Base-by-base conservation (phyloP, 1,140 invertebrate species). In the Calliopsis andreniformis region DNA sequence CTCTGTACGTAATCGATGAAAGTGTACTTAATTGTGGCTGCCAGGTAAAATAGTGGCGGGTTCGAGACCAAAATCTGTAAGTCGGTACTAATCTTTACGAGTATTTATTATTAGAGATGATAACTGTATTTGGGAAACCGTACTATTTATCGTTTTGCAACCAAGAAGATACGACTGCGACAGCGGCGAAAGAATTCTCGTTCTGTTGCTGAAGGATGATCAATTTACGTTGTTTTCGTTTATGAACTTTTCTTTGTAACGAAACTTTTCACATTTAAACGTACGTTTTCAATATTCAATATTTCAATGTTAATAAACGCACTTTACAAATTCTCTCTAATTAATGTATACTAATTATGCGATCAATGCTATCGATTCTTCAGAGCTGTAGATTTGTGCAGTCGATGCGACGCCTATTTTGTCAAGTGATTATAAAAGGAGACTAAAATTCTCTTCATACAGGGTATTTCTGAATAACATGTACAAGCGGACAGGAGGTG, bases 1-100 rank as follows among this genome's bases (percentile, higher is more conserved):
- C 30, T 78, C 23, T 67, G 39, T 58, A 61, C 28, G 25, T 69
- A 70, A 80, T 51, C 53, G 39, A 79, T 71, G 76, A 64, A 82
- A 84, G 71, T 84, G 79, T 81, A 84, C 75, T 78, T 84, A 82
- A 59, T 28, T 12, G 55, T 62, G 18, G 58, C 20, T 47, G 55
- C 20, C 23, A 8, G 4, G 14, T 61, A 23, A 39, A 43, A 28
- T 39, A 7, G 58, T 43, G 63, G 42, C 43, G 30, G n/a, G 47
- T 49, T 64, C 62, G 28, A 67, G 80, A 82, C 78, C 78, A 82
- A 81, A 80, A 70, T 81, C 71, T 30, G 42, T 76, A 64, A 63
- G 39, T 56, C 39, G 62, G 71, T 56, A 67, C 71, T 75, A 75
- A 76, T n/a, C 55, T 16, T 76, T 7, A 23, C 1, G 25, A 28